Evolutionary conservation across 2,888 invertebrate genomes (phyloP), one percentile per base, ranked within the genome.

Genomic region (Dendrolimus houi): DNA sequence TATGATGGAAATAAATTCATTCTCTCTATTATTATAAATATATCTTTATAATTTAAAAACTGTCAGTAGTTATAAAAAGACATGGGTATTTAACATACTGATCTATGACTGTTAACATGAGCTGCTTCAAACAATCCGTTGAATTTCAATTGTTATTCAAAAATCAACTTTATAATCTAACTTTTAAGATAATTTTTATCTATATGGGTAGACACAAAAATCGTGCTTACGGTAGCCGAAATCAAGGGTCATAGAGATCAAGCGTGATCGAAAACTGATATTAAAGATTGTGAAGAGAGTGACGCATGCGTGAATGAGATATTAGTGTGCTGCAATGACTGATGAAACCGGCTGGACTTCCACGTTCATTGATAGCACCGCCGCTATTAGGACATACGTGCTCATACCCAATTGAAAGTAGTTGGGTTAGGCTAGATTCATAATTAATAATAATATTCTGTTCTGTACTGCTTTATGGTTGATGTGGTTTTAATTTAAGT

Each of bases 201-300:
- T 70, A 67, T 54, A 58, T 56, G 58, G 54, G 59, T 56, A 60
- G 65, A 59, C 62, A 65, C 75, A 75, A 80, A 58, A 81, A 77
- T 86, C 87, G 87, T 88, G 88, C 75, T 76, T 78, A 87, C 89
- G 75, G 89, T 88, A 90, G 89, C 89, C 83, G 77, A 88, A 86
- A 83, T 82, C 80, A 79, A 77, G 86, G 89, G 89, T 89, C 89
- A 86, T 59, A 72, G 76, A 85, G 89, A 85, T 87, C 88, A 87
- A 81, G 64, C 85, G 83, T 85, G 88, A 87, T 87, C 82, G 75
- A 84, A 86, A 87, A 86, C 83, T 87, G 87, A 88, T 88, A 86
- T 83, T 79, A 80, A 75, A 83, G 83, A 86, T 86, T 78, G 79
- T 79, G 74, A 74, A 66, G 66, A 75, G 77, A 86, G 79, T 83